Evolutionary conservation across 2,113 vertebrate genomes (phyloP).

Genomic region (Geococcyx californianus): DNA sequence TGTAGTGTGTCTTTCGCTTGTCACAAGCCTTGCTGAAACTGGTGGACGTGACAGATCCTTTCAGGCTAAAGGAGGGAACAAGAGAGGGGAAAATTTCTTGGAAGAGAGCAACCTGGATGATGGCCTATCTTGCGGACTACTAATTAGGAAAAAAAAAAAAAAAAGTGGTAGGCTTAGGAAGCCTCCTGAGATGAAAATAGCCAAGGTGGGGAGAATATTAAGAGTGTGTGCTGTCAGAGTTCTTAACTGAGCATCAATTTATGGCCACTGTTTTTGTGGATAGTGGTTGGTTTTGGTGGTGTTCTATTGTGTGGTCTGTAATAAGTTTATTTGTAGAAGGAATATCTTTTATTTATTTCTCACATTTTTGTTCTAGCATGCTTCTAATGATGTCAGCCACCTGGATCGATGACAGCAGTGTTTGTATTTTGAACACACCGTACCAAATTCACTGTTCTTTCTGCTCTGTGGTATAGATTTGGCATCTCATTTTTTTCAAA

Average conservation of each 20-base stretch:
- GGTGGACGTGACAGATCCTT: background rate
- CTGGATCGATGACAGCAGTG: background rate
- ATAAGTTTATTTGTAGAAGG: background rate
- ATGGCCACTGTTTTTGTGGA: background rate
- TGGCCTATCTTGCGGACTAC: background rate
- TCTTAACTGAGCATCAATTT: background rate
- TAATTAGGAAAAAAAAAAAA: background rate
- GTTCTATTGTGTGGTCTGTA: background rate
- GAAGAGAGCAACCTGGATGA: background rate
- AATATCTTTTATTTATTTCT: background rate
- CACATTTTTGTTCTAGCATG: background rate
- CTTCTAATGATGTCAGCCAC: background rate
- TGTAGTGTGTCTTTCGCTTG: background rate
- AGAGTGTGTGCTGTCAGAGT: background rate
- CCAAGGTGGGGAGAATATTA: background rate
- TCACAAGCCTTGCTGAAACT: background rate
- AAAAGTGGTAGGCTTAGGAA: background rate
- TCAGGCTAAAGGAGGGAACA: background rate
- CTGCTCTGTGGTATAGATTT: background rate
- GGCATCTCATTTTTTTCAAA: background rate
- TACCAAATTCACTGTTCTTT: background rate
- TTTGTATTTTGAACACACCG: background rate
- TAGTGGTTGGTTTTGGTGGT: accelerated
- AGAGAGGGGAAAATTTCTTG: background rate
- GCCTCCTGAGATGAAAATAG: background rate